Evolutionary conservation across 2,113 vertebrate species (phyloP), one percentile per base, ranked within the genome.

Genomic region (Mobula hypostoma): DNA sequence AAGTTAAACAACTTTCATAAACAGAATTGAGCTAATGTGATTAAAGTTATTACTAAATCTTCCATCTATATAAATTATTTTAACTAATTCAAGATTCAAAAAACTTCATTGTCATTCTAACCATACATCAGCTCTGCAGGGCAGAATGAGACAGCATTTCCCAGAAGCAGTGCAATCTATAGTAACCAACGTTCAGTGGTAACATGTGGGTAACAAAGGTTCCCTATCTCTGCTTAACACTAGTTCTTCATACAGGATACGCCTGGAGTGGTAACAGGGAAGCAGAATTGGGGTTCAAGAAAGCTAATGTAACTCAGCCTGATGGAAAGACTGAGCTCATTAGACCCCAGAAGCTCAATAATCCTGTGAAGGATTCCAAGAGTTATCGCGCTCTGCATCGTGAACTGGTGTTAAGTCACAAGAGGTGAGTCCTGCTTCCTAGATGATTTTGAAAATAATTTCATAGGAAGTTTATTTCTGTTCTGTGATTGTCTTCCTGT

Each of bases 361-460:
- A 97, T 91, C 96, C 95, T 0, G 94, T 96, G 0, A 15, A 21
- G n/a, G 97, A 97, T 58, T 94, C 94, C 1, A 95, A 94, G 1
- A 96, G 95, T 94, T 96, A 97, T 94, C 95, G 95, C 94, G 96
- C 97, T 94, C 95, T 98, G 94, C 97, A 98, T 94, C 94, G 95
- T 9, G 97, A 98, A 95, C 96, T 98, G 94, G 94, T 97, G 87
- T 96, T 98, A 91, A 97, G 95, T 94, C 97, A 97, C 94, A 98
- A 97, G 95, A 96, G 96, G 97, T 97, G 95, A 90, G 68, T 1
- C 4, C 27, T 5, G 48, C 8, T 14, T 70, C 11, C 21, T 19
- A 66, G 32, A 40, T 92, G 88, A 91, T 32, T 70, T 92, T 92
- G n/a, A 90, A 90, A 63, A 88, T 48, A 48, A 48, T 48, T 48